Evolutionary conservation across 2,888 invertebrate genomes (phyloP).

Genomic region (Carabus problematicus): DNA sequence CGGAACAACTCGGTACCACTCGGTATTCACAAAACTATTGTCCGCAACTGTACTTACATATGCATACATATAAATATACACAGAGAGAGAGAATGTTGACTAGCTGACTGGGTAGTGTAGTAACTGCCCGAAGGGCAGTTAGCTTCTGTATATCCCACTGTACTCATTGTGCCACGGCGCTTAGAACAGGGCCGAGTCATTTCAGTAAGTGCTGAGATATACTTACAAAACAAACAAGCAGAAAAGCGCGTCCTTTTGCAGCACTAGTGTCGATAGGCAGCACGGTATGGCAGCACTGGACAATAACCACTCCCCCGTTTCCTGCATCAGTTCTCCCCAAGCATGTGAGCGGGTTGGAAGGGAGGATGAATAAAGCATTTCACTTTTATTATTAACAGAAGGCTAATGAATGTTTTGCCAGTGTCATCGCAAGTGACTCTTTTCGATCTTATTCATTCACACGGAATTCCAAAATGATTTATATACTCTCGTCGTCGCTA

Average conservation of each 20-base stretch:
- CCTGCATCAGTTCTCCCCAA: too few relatives aligned
- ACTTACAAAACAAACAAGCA: constrained; percentile 50
- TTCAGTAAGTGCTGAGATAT: constrained; percentile 55
- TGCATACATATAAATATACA: too few relatives aligned
- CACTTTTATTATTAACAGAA: constrained; percentile 30
- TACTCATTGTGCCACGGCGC: constrained; percentile 50
- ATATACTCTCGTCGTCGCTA: neutral
- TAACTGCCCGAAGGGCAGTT: constrained; percentile 49
- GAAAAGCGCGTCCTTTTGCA: constrained; percentile 37
- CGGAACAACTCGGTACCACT: too few relatives aligned
- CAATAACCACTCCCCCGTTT: neutral
- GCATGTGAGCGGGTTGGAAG: too few relatives aligned
- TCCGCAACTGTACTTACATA: too few relatives aligned
- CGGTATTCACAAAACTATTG: too few relatives aligned
- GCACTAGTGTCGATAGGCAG: constrained; percentile 10
- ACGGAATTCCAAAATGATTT: neutral
- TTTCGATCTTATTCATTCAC: neutral
- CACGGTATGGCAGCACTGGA: neutral
- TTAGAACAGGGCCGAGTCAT: constrained; percentile 53
- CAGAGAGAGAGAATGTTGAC: too few relatives aligned
- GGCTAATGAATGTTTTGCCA: constrained; percentile 37
- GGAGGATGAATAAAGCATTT: constrained; percentile 28
- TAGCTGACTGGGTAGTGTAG: constrained; percentile 27
- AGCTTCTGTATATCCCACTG: constrained; percentile 44
- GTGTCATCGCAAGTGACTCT: constrained; percentile 29